These are phyloP conservation scores for Amphibalanus amphitrite DNA, from an alignment of 1,140 invertebrate genomes.

Conservation along the genomic window DNA sequence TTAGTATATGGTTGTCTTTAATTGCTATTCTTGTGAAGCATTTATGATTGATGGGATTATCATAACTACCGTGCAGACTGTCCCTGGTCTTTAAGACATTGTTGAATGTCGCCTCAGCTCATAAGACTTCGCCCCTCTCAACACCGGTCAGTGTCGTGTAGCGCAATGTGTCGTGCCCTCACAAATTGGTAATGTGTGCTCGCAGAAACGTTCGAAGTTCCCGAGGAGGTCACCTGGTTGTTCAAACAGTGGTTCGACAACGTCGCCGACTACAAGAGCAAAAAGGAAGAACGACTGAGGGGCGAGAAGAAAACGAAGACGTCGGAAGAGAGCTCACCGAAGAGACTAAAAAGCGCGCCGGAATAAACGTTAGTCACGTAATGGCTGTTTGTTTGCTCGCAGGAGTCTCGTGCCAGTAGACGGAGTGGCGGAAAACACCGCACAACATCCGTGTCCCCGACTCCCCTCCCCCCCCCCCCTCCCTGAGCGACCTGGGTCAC, in stretches of 20 bases:
- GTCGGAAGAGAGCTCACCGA: background rate
- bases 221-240: slow-evolving; percentile 5
- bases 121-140: too few species aligned
- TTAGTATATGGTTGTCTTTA: too few species aligned
- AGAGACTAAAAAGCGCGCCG: background rate
- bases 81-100: too few species aligned
- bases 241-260: slow-evolving; percentile 19
- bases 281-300: slow-evolving; percentile 14
- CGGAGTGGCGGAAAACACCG: too few species aligned
- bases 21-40: too few species aligned
- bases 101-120: too few species aligned
- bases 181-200: background rate
- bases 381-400: too few species aligned
- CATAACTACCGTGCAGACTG: too few species aligned
- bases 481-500: background rate
- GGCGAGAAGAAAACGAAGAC: slow-evolving; percentile 1
- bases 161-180: background rate
- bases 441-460: too few species aligned
- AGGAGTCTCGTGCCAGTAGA: too few species aligned
- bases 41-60: too few species aligned
- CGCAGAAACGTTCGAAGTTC: slow-evolving; percentile 4
- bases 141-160: background rate
- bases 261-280: slow-evolving; percentile 14
- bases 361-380: background rate
- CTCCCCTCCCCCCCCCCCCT: too few species aligned